Conservation (phyloP, 37 sponge, comb jelly and placozoan genomes). For the Geodia barretti region DNA sequence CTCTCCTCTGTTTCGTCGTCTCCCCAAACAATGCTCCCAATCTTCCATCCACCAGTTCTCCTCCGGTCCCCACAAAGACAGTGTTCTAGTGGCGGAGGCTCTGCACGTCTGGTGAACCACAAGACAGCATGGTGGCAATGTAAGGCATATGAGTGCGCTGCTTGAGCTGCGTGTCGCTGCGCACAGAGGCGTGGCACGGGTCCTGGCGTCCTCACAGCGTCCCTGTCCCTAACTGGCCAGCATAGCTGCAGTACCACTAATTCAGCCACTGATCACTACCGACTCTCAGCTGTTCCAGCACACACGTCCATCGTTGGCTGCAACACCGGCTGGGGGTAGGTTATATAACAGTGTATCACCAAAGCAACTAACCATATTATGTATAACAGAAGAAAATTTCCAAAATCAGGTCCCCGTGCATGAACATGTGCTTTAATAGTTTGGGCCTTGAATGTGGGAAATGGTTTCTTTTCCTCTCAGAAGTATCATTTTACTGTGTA, state of each 20-base stretch:
- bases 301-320: conserved; percentile 21
- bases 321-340: conserved; percentile 60
- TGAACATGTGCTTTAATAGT: no score
- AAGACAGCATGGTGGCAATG: conserved; percentile 53
- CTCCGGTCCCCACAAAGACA: background rate
- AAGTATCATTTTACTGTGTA: no score
- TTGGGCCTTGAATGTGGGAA: no score
- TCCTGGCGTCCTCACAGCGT: conserved; percentile 33
- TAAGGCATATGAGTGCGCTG: conserved; percentile 81
- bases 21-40: background rate
- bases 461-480: no score
- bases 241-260: conserved; percentile 55
- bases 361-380: no score
- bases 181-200: conserved; percentile 13
- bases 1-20: background rate
- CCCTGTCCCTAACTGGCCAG: conserved; percentile 56
- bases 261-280: conserved; percentile 58
- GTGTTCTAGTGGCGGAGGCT: conserved; percentile 39
- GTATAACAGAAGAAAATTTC: no score
- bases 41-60: background rate
- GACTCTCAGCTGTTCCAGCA: conserved; percentile 44
- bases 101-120: conserved; percentile 38
- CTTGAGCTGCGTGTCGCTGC: conserved; percentile 55
- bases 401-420: no score
- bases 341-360: no score